Evolutionary conservation across 2,797 vertebrate species (phyloP).

Genomic region (Takifugu ocellatus): DNA sequence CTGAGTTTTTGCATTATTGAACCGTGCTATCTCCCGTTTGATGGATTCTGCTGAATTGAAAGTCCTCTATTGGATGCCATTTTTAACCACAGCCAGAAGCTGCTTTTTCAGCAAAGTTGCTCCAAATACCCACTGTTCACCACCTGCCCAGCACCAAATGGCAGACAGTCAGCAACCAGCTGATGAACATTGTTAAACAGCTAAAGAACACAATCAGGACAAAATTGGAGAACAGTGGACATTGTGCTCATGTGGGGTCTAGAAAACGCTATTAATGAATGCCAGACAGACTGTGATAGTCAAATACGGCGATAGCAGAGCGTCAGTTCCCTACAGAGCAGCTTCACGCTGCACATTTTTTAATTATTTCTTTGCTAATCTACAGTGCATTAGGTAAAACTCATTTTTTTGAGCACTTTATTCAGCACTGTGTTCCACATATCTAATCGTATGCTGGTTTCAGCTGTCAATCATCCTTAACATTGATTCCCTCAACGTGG

Average conservation of each 20-base stretch:
- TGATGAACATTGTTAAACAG: background rate
- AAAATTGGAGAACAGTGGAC: background rate
- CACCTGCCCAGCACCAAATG: conserved; percentile 1
- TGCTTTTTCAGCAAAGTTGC: conserved; percentile 10
- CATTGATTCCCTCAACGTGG: no score
- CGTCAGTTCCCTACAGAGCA: no score
- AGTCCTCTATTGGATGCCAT: background rate
- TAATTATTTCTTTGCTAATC: no score
- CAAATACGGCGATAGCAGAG: no score
- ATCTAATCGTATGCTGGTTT: no score
- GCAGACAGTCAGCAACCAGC: background rate
- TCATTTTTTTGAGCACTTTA: no score
- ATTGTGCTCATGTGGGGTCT: background rate
- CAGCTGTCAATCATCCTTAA: no score
- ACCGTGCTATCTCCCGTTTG: background rate
- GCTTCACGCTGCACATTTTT: no score
- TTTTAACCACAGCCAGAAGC: conserved; percentile 7
- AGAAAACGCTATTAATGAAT: background rate
- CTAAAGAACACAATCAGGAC: background rate
- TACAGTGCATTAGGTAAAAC: no score
- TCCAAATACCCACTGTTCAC: background rate
- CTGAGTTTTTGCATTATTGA: background rate
- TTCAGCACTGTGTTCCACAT: no score
- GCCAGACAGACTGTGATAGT: background rate
- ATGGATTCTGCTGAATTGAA: background rate